These are phyloP conservation scores for Geotrupes spiniger DNA, from an alignment of 2,888 invertebrate genomes.

Conservation along the genomic window DNA sequence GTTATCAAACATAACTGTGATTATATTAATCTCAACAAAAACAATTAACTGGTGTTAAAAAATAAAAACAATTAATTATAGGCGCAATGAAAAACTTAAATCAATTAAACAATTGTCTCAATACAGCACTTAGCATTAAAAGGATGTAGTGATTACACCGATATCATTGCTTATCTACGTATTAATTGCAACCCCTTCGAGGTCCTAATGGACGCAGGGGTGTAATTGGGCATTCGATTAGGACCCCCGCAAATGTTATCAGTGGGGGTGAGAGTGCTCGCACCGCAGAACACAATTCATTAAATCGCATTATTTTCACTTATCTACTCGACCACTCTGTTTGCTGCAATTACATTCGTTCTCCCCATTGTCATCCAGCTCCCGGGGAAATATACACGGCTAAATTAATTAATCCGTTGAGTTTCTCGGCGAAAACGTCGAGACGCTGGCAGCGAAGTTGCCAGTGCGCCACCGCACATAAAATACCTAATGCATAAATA, in stretches of 20 bases:
- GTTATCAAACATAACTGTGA: too few relatives aligned
- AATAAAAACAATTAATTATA: too few relatives aligned
- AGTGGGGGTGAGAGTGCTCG: slow-evolving; percentile 6
- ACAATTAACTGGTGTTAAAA: too few relatives aligned
- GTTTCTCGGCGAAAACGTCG: too few relatives aligned
- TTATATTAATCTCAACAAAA: too few relatives aligned
- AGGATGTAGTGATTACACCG: background rate
- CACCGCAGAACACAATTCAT: slow-evolving; percentile 1
- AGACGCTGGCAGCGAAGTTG: too few relatives aligned
- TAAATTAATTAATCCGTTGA: too few relatives aligned
- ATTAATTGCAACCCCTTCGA: slow-evolving; percentile 13
- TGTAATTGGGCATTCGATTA: slow-evolving; percentile 13
- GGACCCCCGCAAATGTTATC: slow-evolving; percentile 11
- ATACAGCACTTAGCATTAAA: background rate
- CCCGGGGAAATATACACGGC: too few relatives aligned
- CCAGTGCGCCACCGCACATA: too few relatives aligned
- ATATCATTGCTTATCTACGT: slow-evolving; percentile 4
- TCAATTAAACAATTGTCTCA: too few relatives aligned
- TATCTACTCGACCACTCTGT: background rate
- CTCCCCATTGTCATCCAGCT: background rate
- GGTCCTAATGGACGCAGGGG: slow-evolving; percentile 9
- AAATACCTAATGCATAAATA: too few relatives aligned
- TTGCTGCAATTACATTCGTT: background rate
- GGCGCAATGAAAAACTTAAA: too few relatives aligned
- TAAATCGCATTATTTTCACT: slow-evolving; percentile 4